These are phyloP conservation scores for Oostethus manadensis DNA, from an alignment of 2,113 vertebrate species.

Conservation along the genomic window DNA sequence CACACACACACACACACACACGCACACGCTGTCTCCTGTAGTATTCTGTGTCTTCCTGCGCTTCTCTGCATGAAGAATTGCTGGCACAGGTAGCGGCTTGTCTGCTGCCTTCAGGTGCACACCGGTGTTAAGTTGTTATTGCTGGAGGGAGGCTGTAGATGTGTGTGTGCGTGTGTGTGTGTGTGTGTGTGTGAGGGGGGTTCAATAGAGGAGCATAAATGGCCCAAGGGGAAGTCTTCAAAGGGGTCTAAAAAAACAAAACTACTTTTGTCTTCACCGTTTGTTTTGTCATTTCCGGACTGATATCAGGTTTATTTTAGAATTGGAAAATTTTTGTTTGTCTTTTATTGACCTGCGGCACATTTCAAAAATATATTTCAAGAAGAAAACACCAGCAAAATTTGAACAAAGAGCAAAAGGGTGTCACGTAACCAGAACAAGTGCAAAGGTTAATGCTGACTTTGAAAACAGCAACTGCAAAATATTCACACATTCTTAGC, in stretches of 20 bases:
- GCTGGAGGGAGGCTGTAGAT: conserved; percentile 33
- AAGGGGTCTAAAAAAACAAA: conserved; percentile 9
- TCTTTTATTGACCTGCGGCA: neutral
- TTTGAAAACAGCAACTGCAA: no score
- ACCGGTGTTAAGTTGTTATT: conserved; percentile 46
- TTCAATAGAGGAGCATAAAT: conserved; percentile 25
- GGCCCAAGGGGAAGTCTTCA: conserved; percentile 47
- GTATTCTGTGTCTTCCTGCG: conserved; percentile 6
- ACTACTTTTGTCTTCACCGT: neutral
- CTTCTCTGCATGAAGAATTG: conserved; percentile 54
- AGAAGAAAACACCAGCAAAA: no score
- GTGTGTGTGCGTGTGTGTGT: neutral
- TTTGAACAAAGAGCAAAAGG: no score
- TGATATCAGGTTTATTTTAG: conserved; percentile 32
- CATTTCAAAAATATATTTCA: neutral
- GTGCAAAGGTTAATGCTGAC: no score
- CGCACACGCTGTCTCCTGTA: conserved; percentile 18
- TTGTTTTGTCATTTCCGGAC: conserved; percentile 41
- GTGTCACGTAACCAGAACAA: no score
- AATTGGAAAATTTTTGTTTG: no score
- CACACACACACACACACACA: neutral
- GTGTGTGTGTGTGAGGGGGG: neutral
- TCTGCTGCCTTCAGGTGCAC: conserved; percentile 53
- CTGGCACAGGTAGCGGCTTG: conserved; percentile 67
- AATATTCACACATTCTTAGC: no score